phyloP scores from a whole-genome alignment of 2,888 invertebrate genomes.

The Notocelia uddmanniana region DNA sequence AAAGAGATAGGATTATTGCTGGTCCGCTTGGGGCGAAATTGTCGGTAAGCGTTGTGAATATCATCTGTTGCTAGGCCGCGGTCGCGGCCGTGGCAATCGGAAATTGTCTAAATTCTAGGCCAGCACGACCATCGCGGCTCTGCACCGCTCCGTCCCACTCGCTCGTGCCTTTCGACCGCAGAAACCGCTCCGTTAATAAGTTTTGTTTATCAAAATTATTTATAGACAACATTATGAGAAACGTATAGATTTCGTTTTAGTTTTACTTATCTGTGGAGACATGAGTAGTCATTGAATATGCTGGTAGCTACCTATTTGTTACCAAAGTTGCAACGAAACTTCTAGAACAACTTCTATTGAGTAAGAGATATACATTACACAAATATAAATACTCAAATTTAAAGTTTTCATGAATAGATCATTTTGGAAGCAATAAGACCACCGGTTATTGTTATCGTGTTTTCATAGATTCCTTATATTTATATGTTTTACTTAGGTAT shows the following conservation, averaged over 20 bases:
- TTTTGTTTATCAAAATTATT: slow-evolving; percentile 21
- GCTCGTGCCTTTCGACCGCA: slow-evolving; percentile 50
- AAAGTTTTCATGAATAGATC: no score
- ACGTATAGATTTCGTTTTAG: not conserved
- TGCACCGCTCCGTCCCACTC: slow-evolving; percentile 62
- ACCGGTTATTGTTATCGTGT: not conserved
- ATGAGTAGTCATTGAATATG: not conserved
- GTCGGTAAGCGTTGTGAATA: not conserved
- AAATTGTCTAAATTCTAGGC: slow-evolving; percentile 82
- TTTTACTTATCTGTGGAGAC: not conserved
- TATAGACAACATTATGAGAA: slow-evolving; percentile 1
- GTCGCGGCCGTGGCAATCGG: slow-evolving; percentile 70
- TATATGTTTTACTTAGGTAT: no score
- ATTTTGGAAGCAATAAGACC: no score
- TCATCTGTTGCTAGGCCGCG: slow-evolving; percentile 46
- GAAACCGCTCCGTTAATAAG: not conserved
- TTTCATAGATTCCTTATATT: not conserved
- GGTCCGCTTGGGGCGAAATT: not conserved
- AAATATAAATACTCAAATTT: no score
- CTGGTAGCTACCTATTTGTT: not conserved
- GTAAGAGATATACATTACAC: no score
- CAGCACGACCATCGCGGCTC: slow-evolving; percentile 61
- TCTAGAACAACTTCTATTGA: not conserved
- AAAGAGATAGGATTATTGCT: not conserved
- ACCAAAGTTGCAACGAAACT: not conserved